These are phyloP conservation scores for Alosa alosa DNA, from an alignment of 2,113 vertebrate genomes.

Conservation along the genomic window DNA sequence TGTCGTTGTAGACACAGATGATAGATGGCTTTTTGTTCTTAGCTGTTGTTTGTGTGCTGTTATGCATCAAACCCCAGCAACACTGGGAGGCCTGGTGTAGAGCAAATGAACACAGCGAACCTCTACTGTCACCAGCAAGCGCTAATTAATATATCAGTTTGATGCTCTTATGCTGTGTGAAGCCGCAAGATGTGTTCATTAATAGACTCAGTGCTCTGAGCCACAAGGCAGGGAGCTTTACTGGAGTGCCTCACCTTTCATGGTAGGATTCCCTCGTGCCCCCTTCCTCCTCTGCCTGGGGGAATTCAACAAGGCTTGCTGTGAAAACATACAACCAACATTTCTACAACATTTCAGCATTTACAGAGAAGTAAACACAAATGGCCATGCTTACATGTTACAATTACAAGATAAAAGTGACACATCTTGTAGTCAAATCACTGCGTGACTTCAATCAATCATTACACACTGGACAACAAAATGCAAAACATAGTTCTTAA, in stretches of 20 bases:
- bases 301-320: conserved; percentile 84
- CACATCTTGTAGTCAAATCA: no score
- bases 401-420: neutral
- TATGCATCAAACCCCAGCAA: neutral
- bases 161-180: neutral
- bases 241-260: conserved; percentile 78
- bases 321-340: conserved; percentile 53
- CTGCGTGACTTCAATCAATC: no score
- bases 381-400: neutral
- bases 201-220: neutral
- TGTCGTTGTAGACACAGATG: neutral
- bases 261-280: conserved; percentile 82
- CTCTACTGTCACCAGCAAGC: neutral
- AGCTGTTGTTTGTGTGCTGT: neutral
- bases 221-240: neutral
- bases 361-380: neutral
- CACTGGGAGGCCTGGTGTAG: neutral
- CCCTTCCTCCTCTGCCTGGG: conserved; percentile 86
- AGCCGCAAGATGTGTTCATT: neutral
- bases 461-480: no score
- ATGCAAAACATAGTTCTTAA: no score
- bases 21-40: neutral
- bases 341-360: neutral
- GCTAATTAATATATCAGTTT: neutral
- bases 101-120: neutral